These are phyloP conservation scores for Cephalopholis sonnerati DNA, from an alignment of 2,113 vertebrate species.

Conservation along the genomic window DNA sequence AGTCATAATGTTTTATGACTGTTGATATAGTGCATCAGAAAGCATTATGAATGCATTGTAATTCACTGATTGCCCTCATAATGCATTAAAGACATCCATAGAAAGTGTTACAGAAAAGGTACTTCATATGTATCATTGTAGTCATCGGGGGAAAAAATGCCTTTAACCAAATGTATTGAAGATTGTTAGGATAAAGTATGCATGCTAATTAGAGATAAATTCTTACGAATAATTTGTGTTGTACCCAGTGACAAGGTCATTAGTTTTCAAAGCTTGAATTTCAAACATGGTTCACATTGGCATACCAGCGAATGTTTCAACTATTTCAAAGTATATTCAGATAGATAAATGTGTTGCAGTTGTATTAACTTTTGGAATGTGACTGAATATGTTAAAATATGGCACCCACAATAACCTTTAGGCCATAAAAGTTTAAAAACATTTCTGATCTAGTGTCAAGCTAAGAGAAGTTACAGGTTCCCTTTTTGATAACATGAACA, in stretches of 20 bases:
- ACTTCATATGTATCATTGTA: no score
- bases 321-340: background rate
- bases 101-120: no score
- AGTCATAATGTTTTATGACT: no score
- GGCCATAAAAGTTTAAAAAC: background rate
- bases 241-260: no score
- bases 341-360: background rate
- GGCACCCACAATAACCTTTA: background rate
- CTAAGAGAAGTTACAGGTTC: background rate
- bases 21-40: no score
- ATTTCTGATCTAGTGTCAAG: background rate
- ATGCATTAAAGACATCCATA: no score
- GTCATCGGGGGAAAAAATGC: background rate
- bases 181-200: background rate
- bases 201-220: background rate
- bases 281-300: background rate
- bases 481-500: background rate
- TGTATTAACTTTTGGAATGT: background rate
- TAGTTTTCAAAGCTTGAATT: background rate
- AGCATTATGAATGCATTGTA: no score
- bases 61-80: no score
- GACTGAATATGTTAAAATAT: background rate
- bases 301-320: background rate
- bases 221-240: background rate
- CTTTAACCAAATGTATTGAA: background rate